These are phyloP conservation scores for Alcedo quadribrachys DNA, from an alignment of 2,797 vertebrate genomes.

Conservation along the genomic window DNA sequence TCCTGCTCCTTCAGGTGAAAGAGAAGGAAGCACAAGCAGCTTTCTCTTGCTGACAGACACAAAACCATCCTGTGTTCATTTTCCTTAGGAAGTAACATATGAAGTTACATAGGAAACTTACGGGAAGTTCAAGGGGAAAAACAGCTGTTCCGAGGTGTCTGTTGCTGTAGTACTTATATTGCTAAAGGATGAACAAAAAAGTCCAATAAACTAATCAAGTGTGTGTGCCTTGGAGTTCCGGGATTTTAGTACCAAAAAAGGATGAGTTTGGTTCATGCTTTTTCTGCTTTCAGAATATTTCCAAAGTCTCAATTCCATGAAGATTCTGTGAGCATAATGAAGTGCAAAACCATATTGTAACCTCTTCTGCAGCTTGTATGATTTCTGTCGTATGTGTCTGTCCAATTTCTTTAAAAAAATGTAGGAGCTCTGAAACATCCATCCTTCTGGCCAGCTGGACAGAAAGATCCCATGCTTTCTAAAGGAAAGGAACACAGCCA, in stretches of 20 bases:
- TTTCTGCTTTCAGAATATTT: not conserved
- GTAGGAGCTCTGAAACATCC: not conserved
- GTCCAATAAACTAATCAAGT: not conserved
- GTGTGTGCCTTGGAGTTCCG: rapidly evolving
- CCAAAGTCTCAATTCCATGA: not conserved
- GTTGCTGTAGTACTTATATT: not conserved
- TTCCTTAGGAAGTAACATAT: not conserved
- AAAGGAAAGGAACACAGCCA: not conserved
- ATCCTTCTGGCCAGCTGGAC: not conserved
- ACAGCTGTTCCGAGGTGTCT: not conserved
- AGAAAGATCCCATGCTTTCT: not conserved
- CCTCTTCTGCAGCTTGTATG: rapidly evolving
- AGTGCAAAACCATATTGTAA: not conserved
- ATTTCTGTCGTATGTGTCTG: not conserved
- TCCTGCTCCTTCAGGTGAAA: not conserved
- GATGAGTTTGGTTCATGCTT: not conserved
- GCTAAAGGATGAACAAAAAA: not conserved
- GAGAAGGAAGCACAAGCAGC: not conserved
- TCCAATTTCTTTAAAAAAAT: not conserved
- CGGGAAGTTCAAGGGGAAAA: not conserved
- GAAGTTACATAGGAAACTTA: not conserved
- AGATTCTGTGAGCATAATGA: not conserved
- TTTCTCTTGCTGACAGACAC: not conserved
- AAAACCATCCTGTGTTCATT: not conserved
- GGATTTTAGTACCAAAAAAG: not conserved